These are phyloP conservation scores for Leptonema lineaticorne DNA, from an alignment of 1,140 invertebrate species.

Conservation along the genomic window DNA sequence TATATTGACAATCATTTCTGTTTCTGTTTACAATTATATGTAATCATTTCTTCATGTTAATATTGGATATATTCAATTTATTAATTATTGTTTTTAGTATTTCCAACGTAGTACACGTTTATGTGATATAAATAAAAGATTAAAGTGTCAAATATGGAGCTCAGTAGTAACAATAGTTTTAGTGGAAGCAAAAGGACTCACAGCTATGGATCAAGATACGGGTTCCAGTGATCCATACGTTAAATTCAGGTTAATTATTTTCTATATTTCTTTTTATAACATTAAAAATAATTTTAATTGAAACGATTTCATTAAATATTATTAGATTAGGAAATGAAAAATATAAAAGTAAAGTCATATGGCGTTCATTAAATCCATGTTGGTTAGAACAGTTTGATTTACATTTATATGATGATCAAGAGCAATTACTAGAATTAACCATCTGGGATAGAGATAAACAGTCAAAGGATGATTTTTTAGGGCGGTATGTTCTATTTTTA, in stretches of 20 bases:
- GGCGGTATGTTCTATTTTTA: constrained; percentile 57
- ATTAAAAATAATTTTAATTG: no score
- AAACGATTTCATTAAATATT: no score
- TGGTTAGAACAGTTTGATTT: constrained; percentile 99
- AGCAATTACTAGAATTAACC: constrained; percentile 84
- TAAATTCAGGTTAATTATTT: constrained; percentile 80
- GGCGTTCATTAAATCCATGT: constrained; percentile 79
- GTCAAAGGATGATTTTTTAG: constrained; percentile 84
- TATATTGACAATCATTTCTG: no score
- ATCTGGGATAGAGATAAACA: constrained; percentile 87
- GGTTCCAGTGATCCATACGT: constrained; percentile 92
- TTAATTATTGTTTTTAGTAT: constrained; percentile 62
- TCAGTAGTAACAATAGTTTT: constrained; percentile 94
- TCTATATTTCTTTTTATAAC: no score
- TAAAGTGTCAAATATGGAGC: constrained; percentile 93
- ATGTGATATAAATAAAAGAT: constrained; percentile 73
- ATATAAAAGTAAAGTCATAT: constrained; percentile 93
- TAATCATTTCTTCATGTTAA: background rate
- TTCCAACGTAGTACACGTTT: constrained; percentile 75
- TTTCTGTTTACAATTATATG: no score
- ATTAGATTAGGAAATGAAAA: constrained; percentile 94
- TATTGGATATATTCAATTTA: background rate
- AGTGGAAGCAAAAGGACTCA: constrained; percentile 90
- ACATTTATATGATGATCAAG: constrained; percentile 88
- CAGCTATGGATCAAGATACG: constrained; percentile 84